These are phyloP conservation scores for Drosophila multiciliata DNA, from an alignment of 2,888 invertebrate species.

Conservation along the genomic window DNA sequence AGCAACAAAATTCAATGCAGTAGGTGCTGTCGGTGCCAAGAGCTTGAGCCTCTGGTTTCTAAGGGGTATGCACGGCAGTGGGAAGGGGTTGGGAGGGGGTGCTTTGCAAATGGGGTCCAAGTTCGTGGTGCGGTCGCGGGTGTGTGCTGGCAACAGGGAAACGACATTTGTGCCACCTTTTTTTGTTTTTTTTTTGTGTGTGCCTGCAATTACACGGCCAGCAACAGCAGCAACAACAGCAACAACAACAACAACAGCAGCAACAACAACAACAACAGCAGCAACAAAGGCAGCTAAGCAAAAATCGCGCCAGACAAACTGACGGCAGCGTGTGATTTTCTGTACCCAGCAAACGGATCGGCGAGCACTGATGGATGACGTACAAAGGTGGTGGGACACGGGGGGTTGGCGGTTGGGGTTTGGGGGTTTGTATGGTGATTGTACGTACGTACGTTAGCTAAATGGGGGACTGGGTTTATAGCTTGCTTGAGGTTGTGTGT, in stretches of 20 bases:
- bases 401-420: neutral
- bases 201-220: slow-evolving; percentile 75
- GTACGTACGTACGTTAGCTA: slow-evolving; percentile 4
- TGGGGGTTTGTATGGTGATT: neutral
- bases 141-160: slow-evolving; percentile 49
- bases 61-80: slow-evolving; percentile 2
- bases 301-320: slow-evolving; percentile 77
- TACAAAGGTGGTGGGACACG: neutral
- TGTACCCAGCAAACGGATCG: slow-evolving; percentile 46
- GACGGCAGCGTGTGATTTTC: slow-evolving; percentile 78
- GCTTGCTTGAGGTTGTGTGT: slow-evolving; percentile 21
- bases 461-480: slow-evolving; percentile 33
- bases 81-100: neutral
- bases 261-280: slow-evolving; percentile 26
- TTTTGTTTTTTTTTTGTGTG: slow-evolving; percentile 27
- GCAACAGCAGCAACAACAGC: slow-evolving; percentile 29
- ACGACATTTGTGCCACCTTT: slow-evolving; percentile 77
- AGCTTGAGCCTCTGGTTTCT: slow-evolving; percentile 36
- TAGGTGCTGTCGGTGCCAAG: slow-evolving; percentile 60
- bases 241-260: neutral
- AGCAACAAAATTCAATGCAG: slow-evolving; percentile 45
- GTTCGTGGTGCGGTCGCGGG: slow-evolving; percentile 25
- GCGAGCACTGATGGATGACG: slow-evolving; percentile 3
- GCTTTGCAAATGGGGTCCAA: slow-evolving; percentile 17
- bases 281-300: slow-evolving; percentile 51